Base-by-base conservation (phyloP, 2,113 vertebrate species). In the Edolisoma coerulescens region DNA sequence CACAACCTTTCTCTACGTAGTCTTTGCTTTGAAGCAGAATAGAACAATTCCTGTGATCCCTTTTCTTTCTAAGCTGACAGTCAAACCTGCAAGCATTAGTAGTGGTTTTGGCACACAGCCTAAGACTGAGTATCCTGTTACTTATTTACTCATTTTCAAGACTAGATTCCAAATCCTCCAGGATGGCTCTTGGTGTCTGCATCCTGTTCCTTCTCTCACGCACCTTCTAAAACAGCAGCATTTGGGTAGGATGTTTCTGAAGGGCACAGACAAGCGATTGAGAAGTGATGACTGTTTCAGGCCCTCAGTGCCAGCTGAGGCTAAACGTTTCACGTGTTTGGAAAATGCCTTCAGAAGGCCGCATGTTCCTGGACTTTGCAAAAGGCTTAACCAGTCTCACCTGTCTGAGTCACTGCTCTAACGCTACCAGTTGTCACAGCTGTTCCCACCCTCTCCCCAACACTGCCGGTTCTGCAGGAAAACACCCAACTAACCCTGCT, bases 291-390 rank as follows among this genome's bases (percentile, higher is more conserved):
- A 20, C 1, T 16, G 50, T 8, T 57, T 6, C 57, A 44, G 57
- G 59, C 32, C 8, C 44, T 20, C 2, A 5, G 35, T 9, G 18
- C 64, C 67, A 47, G 39, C 37, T 8, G 39, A 37, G 23, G 27
- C 10, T 17, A 4, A 11, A 3, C 8, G 12, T 16, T 11, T 7
- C 77, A 3, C 0, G 28, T 9, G 37, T 33, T 9, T 13, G 53
- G 26, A 32, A 61, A 7, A 7, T 1, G 19, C 59, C 68, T 47
- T 47, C 33, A 19, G 32, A 37, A 45, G 90, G 78, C 7, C 10
- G 54, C 42, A 1, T 0, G 39, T n/a, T n/a, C n/a, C 56, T 30
- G 74, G n/a, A n/a, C 37, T 39, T 13, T 27, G 30, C 57, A 21
- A 7, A 45, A 45, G 15, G 26, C 75, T 33, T 22, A 24, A 61